A percentile compares a stretch with the other conserved stretches of the same genome.
These are phyloP conservation scores for Sminthopsis crassicaudata DNA, from an alignment of 2,113 vertebrate genomes.

Conservation along the genomic window DNA sequence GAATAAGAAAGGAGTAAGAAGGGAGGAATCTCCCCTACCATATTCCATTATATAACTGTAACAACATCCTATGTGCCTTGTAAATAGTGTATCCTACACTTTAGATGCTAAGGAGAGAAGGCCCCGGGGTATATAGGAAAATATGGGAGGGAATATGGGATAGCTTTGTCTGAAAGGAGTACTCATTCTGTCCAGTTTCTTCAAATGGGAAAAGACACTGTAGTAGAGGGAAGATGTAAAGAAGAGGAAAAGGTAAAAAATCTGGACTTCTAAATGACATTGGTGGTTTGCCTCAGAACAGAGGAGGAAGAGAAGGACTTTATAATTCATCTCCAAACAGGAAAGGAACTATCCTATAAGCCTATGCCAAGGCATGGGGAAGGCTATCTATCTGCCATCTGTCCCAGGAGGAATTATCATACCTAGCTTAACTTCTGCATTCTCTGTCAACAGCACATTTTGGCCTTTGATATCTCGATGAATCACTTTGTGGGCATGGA, in stretches of 20 bases:
- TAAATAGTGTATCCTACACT: not conserved
- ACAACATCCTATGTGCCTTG: not conserved
- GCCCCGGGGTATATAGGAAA: not conserved
- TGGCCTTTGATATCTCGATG: slow-evolving; percentile 97
- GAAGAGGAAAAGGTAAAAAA: not conserved
- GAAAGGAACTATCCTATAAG: not conserved
- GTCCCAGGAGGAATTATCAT: slow-evolving; percentile 47
- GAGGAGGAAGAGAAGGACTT: not conserved
- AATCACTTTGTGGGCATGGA: slow-evolving; percentile 95
- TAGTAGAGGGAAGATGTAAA: not conserved
- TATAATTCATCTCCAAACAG: not conserved
- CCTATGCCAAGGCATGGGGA: not conserved
- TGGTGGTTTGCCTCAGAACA: not conserved
- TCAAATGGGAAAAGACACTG: not conserved
- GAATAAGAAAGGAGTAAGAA: not conserved
- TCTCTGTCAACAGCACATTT: slow-evolving; percentile 94
- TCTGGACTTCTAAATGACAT: not conserved
- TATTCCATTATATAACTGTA: too few species aligned
- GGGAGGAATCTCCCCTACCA: not conserved
- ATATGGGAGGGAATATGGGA: not conserved
- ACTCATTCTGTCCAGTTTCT: not conserved
- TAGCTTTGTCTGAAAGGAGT: not conserved
- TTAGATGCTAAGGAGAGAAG: not conserved
- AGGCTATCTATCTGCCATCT: not conserved
- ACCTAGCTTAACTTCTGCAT: slow-evolving; percentile 96